phyloP scores from a whole-genome alignment of 1,140 invertebrate species.

The Drosophila pectinifera region DNA sequence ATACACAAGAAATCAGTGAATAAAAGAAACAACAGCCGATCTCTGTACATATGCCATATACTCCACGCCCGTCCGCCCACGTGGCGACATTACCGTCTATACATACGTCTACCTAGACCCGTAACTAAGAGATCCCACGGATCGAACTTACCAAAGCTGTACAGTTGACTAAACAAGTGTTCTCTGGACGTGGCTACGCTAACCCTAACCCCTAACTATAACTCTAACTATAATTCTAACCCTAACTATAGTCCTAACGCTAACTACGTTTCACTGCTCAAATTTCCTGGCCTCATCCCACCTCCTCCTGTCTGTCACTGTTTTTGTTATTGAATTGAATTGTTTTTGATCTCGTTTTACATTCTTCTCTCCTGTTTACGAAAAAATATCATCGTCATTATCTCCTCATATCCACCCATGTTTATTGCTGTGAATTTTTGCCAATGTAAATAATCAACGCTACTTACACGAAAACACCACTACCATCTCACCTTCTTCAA shows the following conservation, averaged over 20 bases:
- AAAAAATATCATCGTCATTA: conserved; percentile 29
- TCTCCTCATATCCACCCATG: conserved; percentile 15
- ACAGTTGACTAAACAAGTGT: conserved; percentile 71
- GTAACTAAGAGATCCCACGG: conserved; percentile 48
- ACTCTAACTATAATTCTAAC: conserved; percentile 33
- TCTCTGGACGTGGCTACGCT: conserved; percentile 54
- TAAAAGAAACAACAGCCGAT: conserved; percentile 40
- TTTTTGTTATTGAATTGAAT: conserved; percentile 27
- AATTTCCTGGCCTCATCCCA: conserved; percentile 7
- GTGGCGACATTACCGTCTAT: conserved; percentile 36
- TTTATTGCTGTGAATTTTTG: conserved; percentile 51
- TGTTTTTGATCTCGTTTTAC: conserved; percentile 52
- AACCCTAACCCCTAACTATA: conserved; percentile 19
- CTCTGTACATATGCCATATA: conserved; percentile 46
- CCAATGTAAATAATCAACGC: conserved; percentile 71
- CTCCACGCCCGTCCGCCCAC: conserved; percentile 16
- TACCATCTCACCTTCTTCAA: conserved; percentile 17
- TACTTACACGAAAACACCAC: conserved; percentile 26
- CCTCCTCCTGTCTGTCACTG: conserved; percentile 3
- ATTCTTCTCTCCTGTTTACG: conserved; percentile 59
- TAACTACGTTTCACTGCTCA: conserved; percentile 9
- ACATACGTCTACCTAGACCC: conserved; percentile 65
- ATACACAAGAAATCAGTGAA: conserved; percentile 49
- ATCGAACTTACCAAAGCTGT: conserved; percentile 60
- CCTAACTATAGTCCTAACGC: conserved; percentile 9